A percentile compares a stretch with the other conserved stretches of the same genome.
phyloP scores from a whole-genome alignment of 2,797 vertebrate species.

The Diceros bicornis region DNA sequence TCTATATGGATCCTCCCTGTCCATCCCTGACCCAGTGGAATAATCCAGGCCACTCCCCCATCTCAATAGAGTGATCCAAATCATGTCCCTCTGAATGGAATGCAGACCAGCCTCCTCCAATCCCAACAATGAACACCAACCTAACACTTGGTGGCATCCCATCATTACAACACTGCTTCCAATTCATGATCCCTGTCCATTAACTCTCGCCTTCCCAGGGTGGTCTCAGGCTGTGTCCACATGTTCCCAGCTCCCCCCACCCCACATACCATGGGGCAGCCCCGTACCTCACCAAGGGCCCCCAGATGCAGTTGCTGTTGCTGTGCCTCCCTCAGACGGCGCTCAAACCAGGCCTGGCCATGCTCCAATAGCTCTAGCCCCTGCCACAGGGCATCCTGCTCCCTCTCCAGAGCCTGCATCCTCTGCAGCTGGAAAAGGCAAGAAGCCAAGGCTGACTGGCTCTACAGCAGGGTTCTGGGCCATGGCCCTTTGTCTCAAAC shows the following conservation, averaged over 20 bases:
- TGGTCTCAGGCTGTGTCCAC: not conserved
- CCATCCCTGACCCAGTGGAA: not conserved
- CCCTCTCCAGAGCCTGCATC: slow-evolving; percentile 91
- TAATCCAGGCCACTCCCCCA: slow-evolving; percentile 2
- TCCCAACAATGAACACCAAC: not conserved
- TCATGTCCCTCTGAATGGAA: not conserved
- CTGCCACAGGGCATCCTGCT: slow-evolving; percentile 92
- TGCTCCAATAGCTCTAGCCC: slow-evolving; percentile 92
- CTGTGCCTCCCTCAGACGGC: slow-evolving; percentile 87
- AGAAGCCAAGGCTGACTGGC: not conserved
- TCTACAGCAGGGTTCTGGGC: not conserved
- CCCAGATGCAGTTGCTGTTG: slow-evolving; percentile 72
- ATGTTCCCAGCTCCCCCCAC: not conserved
- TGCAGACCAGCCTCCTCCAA: not conserved
- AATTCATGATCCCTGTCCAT: not conserved
- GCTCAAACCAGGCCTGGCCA: slow-evolving; percentile 91
- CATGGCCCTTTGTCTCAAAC: not conserved
- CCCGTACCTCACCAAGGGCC: slow-evolving; percentile 72
- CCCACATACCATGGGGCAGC: not conserved
- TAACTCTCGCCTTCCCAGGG: slow-evolving; percentile 55
- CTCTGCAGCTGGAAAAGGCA: slow-evolving; percentile 89
- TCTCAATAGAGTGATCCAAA: not conserved
- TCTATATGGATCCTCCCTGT: not conserved
- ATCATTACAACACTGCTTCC: slow-evolving; percentile 2
- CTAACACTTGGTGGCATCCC: not conserved